Evolutionary conservation across 2,113 vertebrate species (phyloP), one percentile per base, ranked within the genome.

Genomic region (Saccopteryx leptura): DNA sequence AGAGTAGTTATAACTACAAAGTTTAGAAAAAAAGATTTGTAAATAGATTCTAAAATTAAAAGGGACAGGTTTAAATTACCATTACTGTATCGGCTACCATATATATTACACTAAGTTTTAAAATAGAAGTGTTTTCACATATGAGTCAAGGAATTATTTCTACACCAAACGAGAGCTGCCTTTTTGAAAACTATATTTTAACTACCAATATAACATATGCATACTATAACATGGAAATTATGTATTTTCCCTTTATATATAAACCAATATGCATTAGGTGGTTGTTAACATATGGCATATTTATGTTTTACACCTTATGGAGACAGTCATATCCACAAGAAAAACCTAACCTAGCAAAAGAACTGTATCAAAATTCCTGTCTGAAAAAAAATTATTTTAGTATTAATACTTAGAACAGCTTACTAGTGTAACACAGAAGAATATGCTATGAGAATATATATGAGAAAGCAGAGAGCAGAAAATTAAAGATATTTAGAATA

Each of bases 41-140:
- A 88, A 90, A 78, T 26, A 92, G 48, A 60, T 72, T 90, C 66
- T 88, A 92, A 97, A 96, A 96, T 93, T 90, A 95, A 94, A 18
- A 68, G 63, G 14, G 15, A 71, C 18, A 82, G n/a, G 66, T 92
- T 96, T 82, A 93, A 95, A 90, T 93, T 95, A 94, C 88, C 60
- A 80, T 96, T 94, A 85, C n/a, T 85, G 84, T 92, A 58, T n/a
- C 96, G 60, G 52, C 33, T 88, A 95, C 68, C 63, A 94, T 56
- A 83, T 24, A 87, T 75, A 83, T 72, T 90, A 87, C 71, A 24
- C 69, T 93, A 48, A 94, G 84, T 93, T 97, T 96, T 72, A 95
- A 97, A 94, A 82, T 7, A 88, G 31, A 90, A 76, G 19, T 79
- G 46, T 91, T 95, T 94, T 87, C 81, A 94, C 23, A 23, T 90